Conservation (phyloP, 2,113 vertebrate genomes). For the Thymallus thymallus region DNA sequence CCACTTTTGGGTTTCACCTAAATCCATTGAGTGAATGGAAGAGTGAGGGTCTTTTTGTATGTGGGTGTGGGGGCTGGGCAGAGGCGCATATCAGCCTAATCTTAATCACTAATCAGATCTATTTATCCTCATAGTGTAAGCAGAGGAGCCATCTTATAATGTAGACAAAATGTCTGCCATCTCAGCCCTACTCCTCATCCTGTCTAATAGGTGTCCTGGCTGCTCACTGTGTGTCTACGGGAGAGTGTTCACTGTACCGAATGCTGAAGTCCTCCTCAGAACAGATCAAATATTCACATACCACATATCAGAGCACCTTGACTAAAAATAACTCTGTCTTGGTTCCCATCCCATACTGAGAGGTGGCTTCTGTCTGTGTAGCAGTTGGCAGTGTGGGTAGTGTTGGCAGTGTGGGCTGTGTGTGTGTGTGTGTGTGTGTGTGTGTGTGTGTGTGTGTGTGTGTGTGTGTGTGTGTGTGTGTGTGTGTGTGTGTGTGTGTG, state of each 20-base stretch:
- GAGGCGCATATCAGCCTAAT: conserved; percentile 6
- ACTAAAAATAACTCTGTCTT: neutral
- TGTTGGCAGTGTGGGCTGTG: too few species aligned
- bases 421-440: neutral
- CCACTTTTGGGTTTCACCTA: conserved; percentile 28
- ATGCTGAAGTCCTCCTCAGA: neutral
- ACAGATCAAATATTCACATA: conserved; percentile 3
- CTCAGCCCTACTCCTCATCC: conserved; percentile 34
- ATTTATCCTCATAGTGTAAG: neutral
- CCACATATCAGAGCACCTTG: neutral
- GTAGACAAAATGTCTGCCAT: conserved; percentile 47
- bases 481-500: neutral
- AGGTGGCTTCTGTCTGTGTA: too few species aligned
- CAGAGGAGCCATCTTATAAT: conserved; percentile 27
- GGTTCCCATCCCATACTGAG: neutral
- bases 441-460: neutral
- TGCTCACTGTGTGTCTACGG: neutral
- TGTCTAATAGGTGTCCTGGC: conserved; percentile 35
- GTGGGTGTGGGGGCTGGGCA: conserved; percentile 26
- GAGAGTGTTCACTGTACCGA: conserved; percentile 5
- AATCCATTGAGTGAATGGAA: conserved; percentile 67
- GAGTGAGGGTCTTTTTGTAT: conserved; percentile 44
- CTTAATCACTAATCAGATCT: neutral
- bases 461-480: neutral
- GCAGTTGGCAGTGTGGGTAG: too few species aligned